Evolutionary conservation across 2,797 vertebrate species (phyloP), one percentile per base, ranked within the genome.

Genomic region (Enteromius trimaculatus): DNA sequence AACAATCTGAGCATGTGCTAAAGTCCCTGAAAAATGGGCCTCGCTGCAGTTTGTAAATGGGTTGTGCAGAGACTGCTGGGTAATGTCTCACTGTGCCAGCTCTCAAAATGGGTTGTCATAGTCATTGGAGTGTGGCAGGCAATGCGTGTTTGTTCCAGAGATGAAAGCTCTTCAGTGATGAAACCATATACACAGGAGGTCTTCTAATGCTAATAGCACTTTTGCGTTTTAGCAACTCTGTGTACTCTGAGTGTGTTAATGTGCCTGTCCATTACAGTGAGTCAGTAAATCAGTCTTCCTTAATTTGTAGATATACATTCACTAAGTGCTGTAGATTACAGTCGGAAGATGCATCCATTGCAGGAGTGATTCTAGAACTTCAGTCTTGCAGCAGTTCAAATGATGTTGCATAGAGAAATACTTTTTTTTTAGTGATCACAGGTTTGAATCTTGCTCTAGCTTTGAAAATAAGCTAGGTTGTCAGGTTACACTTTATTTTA

Each of bases 161-260:
- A 89, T 79, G 85, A 88, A 85, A 86, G 79, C 84, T 86, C 78
- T 90, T 84, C 85, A 85, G 23, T n/a, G 84, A 66, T 86, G 75
- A 85, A 82, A 84, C 86, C 77, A 87, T 84, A 87, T 84, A 78
- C 82, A 79, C 81, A 68, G 74, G 85, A 90, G 85, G 90, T 91
- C 87, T 88, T 72, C 34, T 77, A 84, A 89, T 53, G 89, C 86
- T 85, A 87, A 87, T 86, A 89, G 72, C 79, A 76, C 86, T 86
- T 85, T 77, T 80, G 64, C 82, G 47, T 86, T 58, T 60, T 81
- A 60, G 53, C 69, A 70, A 44, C 86, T 81, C 68, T 37, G 60
- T 81, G 39, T 71, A 31, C 71, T 87, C 68, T 68, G 81, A 84
- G 70, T 87, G 84, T 87, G 76, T 86, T 77, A 87, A 68, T 80